Base-by-base conservation (phyloP, 1,140 invertebrate species). In the Drosophila tani region DNA sequence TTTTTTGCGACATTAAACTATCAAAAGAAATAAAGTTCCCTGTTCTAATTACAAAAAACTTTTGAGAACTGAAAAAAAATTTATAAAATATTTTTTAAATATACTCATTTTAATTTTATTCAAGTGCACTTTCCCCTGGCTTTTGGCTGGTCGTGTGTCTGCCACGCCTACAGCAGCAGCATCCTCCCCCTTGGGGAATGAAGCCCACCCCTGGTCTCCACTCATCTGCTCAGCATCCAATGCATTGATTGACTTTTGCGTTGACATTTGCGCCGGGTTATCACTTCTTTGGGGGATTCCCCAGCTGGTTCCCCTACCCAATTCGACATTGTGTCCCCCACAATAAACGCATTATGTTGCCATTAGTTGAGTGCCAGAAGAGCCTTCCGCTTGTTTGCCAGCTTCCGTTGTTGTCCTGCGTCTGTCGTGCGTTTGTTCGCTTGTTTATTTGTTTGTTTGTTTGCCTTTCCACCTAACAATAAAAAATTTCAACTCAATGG, bases 261-360 rank as follows among this genome's bases (percentile, higher is more conserved):
- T 81, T 88, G 84, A 88, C 85, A 88, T 88, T 88, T 88, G 78
- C 78, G 81, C 85, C 64, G 60, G 83, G 85, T 88, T 87, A 87
- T 88, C 85, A 79, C 75, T 75, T 63, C 49, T 75, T 56, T 74
- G 69, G 50, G 56, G 65, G 60, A 49, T 64, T 83, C 78, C 71
- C 71, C 49, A 47, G 58, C 51, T 59, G 76, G 49, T 65, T 47
- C 45, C 60, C 55, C 38, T 40, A 11, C 58, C 49, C 49, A 21
- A 11, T 5, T 41, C 19, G 21, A 50, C 51, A 40, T 73, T 87
- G 77, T 80, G 80, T 64, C 67, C 79, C 77, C 70, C 82, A 88
- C 78, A 88, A 88, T 88, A 90, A 90, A 90, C 85, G 85, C 85
- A 90, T 88, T 88, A 88, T 88, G 84, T 67, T 84, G 84, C 84